phyloP scores from a whole-genome alignment of 1,140 invertebrate genomes.

The Camponotus floridanus region DNA sequence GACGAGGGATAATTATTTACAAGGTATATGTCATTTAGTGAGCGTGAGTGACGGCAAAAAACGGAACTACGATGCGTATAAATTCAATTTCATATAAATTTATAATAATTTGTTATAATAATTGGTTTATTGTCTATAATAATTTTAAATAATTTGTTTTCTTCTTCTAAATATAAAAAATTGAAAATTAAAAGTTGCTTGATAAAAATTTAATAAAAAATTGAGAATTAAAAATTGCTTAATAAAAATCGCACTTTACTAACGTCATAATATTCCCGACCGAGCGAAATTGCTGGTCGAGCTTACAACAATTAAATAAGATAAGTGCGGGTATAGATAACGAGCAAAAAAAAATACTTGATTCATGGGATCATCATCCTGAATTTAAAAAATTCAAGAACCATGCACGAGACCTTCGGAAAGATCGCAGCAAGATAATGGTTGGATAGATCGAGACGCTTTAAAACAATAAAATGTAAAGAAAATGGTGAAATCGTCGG shows the following conservation, averaged over 20 bases:
- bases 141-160: too few species aligned
- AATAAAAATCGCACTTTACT: neutral
- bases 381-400: conserved; percentile 38
- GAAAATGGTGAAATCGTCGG: neutral
- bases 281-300: too few species aligned
- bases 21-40: neutral
- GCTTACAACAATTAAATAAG: conserved; percentile 16
- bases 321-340: conserved; percentile 51
- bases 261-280: neutral
- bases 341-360: neutral
- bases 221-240: neutral
- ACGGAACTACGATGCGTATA: too few species aligned
- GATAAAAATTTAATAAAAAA: neutral
- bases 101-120: neutral
- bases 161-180: too few species aligned
- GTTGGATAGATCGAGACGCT: neutral
- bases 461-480: conserved; percentile 3
- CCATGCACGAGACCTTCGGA: too few species aligned
- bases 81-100: too few species aligned
- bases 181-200: neutral
- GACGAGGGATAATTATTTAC: conserved; percentile 31
- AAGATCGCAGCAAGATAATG: neutral
- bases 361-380: conserved; percentile 1
- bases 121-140: neutral
- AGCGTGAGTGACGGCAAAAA: neutral